phyloP scores from a whole-genome alignment of 2,113 vertebrate genomes.

The Shinisaurus crocodilurus region DNA sequence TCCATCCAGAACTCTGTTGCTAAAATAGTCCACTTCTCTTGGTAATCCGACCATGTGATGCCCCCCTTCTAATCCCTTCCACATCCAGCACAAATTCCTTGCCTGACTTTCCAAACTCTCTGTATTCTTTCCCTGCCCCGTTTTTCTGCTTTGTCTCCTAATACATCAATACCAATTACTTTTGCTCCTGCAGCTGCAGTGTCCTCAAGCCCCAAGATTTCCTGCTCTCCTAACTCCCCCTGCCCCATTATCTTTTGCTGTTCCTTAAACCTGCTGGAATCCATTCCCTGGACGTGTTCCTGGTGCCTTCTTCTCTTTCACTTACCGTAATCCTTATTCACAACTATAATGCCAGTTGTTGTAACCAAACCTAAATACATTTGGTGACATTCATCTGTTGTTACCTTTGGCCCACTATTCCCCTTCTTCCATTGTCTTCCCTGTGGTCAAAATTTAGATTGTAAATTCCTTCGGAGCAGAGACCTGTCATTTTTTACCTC shows the following conservation, averaged over 20 bases:
- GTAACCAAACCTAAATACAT: background rate
- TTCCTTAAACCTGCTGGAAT: background rate
- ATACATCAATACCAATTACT: background rate
- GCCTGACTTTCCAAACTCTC: background rate
- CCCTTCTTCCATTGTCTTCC: background rate
- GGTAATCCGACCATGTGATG: background rate
- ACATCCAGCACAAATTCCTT: background rate
- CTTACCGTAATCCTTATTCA: background rate
- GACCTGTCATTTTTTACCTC: background rate
- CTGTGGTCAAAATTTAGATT: background rate
- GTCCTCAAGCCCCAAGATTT: background rate
- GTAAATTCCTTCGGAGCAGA: background rate
- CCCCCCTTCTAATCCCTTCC: background rate
- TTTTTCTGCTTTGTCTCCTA: background rate
- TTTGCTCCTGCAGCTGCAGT: background rate
- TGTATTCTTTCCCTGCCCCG: background rate
- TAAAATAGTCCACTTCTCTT: background rate
- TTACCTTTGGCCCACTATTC: background rate
- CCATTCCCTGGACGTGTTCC: background rate
- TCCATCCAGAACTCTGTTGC: background rate
- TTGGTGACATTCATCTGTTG: background rate
- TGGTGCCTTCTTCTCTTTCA: background rate
- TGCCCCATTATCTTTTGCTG: background rate
- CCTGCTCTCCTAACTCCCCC: background rate
- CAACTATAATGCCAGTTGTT: background rate